Percentiles rank a stretch among this genome's conserved stretches.
Conservation (phyloP, 1,140 invertebrate species). For the Camponotus pennsylvanicus region DNA sequence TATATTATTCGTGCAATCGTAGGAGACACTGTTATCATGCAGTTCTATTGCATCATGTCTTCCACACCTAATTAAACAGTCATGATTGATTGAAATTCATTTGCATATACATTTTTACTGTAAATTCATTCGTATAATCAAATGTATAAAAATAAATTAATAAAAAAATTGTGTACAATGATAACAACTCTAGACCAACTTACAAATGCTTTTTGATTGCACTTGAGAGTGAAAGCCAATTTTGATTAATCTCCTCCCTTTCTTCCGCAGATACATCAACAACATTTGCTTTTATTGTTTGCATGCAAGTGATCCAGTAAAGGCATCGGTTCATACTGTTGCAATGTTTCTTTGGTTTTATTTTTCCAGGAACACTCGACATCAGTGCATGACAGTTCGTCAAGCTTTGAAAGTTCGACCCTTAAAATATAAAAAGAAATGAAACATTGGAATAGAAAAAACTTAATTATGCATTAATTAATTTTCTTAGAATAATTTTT, state of each 20-base stretch:
- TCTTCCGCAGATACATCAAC: background rate
- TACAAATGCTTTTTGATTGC: conserved; percentile 1
- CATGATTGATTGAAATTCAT: background rate
- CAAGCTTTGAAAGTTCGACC: conserved; percentile 4
- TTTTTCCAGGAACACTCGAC: background rate
- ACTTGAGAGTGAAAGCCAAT: background rate
- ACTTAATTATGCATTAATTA: background rate
- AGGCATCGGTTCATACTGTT: conserved; percentile 12
- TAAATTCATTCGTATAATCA: conserved; percentile 5
- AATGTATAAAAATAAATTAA: conserved; percentile 9
- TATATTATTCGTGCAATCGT: no score
- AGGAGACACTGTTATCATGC: no score
- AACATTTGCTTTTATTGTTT: background rate
- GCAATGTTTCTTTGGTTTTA: background rate
- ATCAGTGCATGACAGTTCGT: conserved; percentile 10
- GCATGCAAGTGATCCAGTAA: conserved; percentile 7
- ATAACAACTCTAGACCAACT: background rate
- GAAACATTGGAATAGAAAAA: background rate
- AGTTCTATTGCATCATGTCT: no score
- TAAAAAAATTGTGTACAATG: conserved; percentile 10
- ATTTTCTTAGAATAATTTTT: conserved; percentile 1
- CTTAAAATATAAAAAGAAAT: background rate
- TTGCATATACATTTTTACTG: background rate
- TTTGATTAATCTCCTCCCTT: background rate
- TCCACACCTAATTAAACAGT: no score